These are phyloP conservation scores for Myotis yumanensis DNA, from an alignment of 2,113 vertebrate genomes.

Conservation along the genomic window DNA sequence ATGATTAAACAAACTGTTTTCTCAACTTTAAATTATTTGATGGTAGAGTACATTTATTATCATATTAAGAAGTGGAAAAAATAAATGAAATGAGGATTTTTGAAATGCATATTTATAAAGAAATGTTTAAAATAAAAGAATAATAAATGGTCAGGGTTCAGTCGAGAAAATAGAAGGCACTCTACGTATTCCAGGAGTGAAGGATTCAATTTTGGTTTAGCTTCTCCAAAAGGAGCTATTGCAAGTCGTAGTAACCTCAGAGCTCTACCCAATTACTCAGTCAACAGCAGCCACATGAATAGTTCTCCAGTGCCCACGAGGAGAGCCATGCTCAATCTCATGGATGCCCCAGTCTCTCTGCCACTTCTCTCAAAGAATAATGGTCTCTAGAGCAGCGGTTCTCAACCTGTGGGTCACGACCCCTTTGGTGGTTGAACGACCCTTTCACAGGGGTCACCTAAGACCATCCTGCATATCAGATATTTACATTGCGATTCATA, in stretches of 20 bases:
- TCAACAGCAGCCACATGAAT: not conserved
- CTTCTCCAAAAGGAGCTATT: not conserved
- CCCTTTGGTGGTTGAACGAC: too few species aligned
- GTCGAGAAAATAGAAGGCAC: not conserved
- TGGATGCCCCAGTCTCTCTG: not conserved
- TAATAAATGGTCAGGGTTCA: not conserved
- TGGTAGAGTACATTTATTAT: not conserved
- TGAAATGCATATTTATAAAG: not conserved
- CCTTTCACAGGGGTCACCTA: too few species aligned
- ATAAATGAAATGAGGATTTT: not conserved
- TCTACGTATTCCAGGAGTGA: not conserved
- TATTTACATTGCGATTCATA: too few species aligned
- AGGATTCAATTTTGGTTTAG: not conserved
- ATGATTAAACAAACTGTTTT: not conserved
- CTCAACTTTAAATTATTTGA: not conserved
- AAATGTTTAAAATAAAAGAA: not conserved
- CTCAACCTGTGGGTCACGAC: too few species aligned
- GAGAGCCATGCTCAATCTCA: not conserved
- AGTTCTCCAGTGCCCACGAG: not conserved
- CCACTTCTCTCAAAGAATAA: slow-evolving; percentile 1
- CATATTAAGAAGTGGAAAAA: not conserved
- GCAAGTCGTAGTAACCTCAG: not conserved
- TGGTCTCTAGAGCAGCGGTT: too few species aligned
- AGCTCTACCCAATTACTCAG: not conserved
- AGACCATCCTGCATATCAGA: too few species aligned